Conservation (phyloP, 2,888 invertebrate species). For the Meta bourneti region DNA sequence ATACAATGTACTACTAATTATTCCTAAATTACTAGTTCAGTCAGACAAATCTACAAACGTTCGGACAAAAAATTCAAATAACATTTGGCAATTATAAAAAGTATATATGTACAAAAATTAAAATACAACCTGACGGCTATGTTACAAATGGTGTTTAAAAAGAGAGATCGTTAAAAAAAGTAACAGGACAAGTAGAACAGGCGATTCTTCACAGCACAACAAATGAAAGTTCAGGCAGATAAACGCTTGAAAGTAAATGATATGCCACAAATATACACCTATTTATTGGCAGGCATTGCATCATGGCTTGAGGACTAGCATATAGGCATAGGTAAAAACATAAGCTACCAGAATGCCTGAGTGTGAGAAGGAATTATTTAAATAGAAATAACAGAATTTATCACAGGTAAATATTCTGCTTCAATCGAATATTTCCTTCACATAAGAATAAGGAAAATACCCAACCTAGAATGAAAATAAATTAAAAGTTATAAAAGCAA, state of each 20-base stretch:
- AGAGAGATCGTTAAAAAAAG: conserved; percentile 57
- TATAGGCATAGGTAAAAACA: conserved; percentile 11
- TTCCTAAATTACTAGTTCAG: too few species aligned
- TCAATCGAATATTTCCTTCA: conserved; percentile 73
- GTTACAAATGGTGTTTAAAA: conserved; percentile 47
- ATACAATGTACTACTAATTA: too few species aligned
- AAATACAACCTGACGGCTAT: conserved; percentile 47
- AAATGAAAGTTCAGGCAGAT: conserved; percentile 3
- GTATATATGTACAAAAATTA: conserved; percentile 71
- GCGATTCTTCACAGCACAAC: conserved; percentile 9
- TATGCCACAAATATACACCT: background rate
- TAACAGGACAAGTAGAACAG: conserved; percentile 16
- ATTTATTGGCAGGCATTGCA: background rate
- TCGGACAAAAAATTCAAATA: background rate
- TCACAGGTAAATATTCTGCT: conserved; percentile 55
- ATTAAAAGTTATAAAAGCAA: background rate
- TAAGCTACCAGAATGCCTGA: conserved; percentile 7
- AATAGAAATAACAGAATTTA: conserved; percentile 20
- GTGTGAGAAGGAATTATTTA: conserved; percentile 16
- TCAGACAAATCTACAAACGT: too few species aligned
- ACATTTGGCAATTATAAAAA: conserved; percentile 63
- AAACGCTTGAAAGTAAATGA: background rate
- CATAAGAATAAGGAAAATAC: conserved; percentile 77
- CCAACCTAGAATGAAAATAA: conserved; percentile 73
- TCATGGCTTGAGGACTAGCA: conserved; percentile 26